Conservation (phyloP, 2,113 vertebrate species). For the Xerus inauris region DNA sequence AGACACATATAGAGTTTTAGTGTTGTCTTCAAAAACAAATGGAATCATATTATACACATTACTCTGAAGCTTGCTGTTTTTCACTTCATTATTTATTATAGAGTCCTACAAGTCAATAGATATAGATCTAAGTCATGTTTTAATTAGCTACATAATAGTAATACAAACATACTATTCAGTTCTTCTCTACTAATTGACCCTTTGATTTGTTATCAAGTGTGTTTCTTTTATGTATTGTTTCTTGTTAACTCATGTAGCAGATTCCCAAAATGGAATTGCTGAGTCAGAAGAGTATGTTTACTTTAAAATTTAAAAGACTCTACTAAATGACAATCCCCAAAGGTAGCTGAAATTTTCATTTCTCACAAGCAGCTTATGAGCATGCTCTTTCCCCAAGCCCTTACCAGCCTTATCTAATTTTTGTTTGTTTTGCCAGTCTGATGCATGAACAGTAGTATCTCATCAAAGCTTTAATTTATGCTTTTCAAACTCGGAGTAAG, state of each 20-base stretch:
- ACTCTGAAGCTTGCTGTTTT: neutral
- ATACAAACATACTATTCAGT: accelerated
- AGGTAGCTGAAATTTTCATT: neutral
- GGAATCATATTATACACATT: neutral
- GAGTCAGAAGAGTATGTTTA: neutral
- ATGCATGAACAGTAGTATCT: too few relatives aligned
- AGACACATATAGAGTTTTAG: neutral
- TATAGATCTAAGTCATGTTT: neutral
- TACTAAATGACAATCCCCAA: neutral
- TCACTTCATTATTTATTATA: neutral
- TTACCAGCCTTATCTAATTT: neutral
- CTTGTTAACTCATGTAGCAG: neutral
- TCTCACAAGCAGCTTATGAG: neutral
- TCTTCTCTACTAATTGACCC: neutral
- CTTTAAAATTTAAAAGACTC: neutral
- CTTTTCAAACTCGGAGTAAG: neutral
- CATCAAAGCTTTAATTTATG: neutral
- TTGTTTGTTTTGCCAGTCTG: neutral
- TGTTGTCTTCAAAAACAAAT: neutral
- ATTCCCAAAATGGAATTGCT: neutral
- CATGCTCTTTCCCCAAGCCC: neutral
- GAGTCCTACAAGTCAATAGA: neutral
- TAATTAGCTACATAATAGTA: neutral
- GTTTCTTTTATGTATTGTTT: neutral
- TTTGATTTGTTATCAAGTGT: neutral